A percentile compares a stretch with the other conserved stretches of the same genome.
These are phyloP conservation scores for Ascidia mentula DNA, from an alignment of 23 tunicate genomes.

Conservation along the genomic window DNA sequence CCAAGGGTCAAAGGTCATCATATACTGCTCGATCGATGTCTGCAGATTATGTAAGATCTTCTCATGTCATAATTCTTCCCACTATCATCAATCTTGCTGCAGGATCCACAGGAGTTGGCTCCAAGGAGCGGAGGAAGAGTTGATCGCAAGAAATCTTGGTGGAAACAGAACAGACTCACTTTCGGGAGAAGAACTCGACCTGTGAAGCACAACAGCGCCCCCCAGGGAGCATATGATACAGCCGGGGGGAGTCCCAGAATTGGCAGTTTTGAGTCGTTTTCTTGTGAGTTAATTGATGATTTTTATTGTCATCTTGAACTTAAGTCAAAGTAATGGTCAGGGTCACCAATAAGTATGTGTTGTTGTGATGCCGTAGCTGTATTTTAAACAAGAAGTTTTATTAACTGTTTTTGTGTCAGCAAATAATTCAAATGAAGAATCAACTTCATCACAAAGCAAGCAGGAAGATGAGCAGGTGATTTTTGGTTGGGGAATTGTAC, in stretches of 20 bases:
- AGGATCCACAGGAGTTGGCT: background rate
- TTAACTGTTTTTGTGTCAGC: too few species aligned
- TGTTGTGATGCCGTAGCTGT: too few species aligned
- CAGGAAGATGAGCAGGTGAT: background rate
- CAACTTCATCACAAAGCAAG: background rate
- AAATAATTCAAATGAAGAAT: background rate
- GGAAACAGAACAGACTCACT: constrained; percentile 41
- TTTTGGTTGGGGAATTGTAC: too few species aligned
- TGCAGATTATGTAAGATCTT: background rate
- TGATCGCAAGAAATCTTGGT: constrained; percentile 88
- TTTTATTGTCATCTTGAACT: too few species aligned
- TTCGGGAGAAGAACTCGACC: constrained; percentile 25
- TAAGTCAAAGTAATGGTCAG: too few species aligned
- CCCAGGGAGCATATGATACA: background rate
- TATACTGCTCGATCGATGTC: background rate
- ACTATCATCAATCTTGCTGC: background rate
- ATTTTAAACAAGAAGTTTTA: too few species aligned
- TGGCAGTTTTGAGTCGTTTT: background rate
- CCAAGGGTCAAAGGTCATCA: background rate
- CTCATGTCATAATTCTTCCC: too few species aligned
- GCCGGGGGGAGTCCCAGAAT: background rate
- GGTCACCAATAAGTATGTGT: too few species aligned
- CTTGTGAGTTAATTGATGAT: too few species aligned
- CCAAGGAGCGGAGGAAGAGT: constrained; percentile 15
- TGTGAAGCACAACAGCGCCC: constrained; percentile 10